These are phyloP conservation scores for Podarcis raffonei DNA, from an alignment of 2,113 vertebrate species.

Conservation along the genomic window DNA sequence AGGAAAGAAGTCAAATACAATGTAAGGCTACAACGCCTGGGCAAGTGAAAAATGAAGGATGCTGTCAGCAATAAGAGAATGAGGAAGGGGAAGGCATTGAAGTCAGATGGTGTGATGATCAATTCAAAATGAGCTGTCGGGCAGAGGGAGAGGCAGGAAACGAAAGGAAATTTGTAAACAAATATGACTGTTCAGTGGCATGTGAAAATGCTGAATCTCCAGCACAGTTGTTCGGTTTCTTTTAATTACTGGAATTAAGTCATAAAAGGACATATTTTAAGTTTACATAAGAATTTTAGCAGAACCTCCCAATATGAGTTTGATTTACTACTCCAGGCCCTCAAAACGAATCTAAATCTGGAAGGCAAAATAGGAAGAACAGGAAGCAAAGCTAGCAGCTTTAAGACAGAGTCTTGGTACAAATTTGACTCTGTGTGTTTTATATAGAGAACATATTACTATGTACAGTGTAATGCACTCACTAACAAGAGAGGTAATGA, in stretches of 20 bases:
- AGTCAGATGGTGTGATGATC: background rate
- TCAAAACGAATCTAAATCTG: background rate
- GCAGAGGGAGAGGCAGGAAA: background rate
- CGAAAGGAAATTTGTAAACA: constrained; percentile 21
- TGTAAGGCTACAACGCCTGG: background rate
- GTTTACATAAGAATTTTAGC: background rate
- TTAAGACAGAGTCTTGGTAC: background rate
- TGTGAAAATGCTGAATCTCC: background rate
- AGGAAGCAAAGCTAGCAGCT: background rate
- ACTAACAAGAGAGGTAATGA: background rate
- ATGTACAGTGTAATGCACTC: background rate
- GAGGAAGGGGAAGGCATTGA: background rate
- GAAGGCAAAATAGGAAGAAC: fast-evolving
- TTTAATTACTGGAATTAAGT: constrained; percentile 8
- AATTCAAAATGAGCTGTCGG: background rate
- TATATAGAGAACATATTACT: fast-evolving
- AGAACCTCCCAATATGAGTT: background rate
- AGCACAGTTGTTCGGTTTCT: background rate
- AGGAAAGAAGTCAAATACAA: background rate
- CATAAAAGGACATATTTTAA: background rate
- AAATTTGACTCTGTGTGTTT: background rate
- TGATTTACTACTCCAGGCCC: background rate
- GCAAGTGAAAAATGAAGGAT: constrained; percentile 11
- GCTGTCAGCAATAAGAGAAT: background rate
- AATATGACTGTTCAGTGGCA: constrained; percentile 3